Evolutionary conservation across 2,888 invertebrate species (phyloP), one percentile per base, ranked within the genome.

Genomic region (Drosophila trichaetosa): DNA sequence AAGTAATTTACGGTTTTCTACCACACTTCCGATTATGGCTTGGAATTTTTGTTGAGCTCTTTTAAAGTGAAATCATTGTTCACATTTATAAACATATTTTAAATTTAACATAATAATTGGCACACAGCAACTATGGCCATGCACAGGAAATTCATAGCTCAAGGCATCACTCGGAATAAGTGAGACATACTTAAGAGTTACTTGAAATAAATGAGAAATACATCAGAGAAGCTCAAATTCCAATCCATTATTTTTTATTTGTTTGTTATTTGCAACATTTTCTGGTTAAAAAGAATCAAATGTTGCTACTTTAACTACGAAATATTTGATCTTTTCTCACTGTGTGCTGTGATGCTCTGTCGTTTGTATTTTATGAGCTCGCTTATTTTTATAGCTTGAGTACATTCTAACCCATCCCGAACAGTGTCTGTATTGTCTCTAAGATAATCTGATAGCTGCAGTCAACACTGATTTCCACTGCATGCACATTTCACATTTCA

Each of bases 401-500:
- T 56, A 48, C 52, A 64, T 31, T 40, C 36, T 38, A 4, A 4
- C 13, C 53, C 38, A 11, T 46, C 34, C 21, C 24, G 24, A 21
- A 31, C 27, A 4, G 56, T 10, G 10, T 54, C 16, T 18, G 27
- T 10, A 71, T 61, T 73, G 66, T 72, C 58, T 57, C 60, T 53
- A 54, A 66, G 76, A 68, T 64, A 69, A 80, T 68, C 68, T 34
- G 72, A 77, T 75, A 42, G 56, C 46, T 18, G 31, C 42, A 33
- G 48, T 46, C 24, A 34, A 56, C 52, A 69, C 51, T 62, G 56
- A 67, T 49, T 68, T 60, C 42, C 52, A 27, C 36, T 65, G 51
- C 42, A n/a, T 42, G 29, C 53, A 56, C 53, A 38, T 38, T 11
- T 7, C 16, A 42, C 54, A 48, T 54, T 48, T 27, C 27, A 33